Percentiles rank a stretch among this genome's conserved stretches.
Evolutionary conservation across 1,140 invertebrate species (phyloP).

Genomic region (Drosophila sproati): DNA sequence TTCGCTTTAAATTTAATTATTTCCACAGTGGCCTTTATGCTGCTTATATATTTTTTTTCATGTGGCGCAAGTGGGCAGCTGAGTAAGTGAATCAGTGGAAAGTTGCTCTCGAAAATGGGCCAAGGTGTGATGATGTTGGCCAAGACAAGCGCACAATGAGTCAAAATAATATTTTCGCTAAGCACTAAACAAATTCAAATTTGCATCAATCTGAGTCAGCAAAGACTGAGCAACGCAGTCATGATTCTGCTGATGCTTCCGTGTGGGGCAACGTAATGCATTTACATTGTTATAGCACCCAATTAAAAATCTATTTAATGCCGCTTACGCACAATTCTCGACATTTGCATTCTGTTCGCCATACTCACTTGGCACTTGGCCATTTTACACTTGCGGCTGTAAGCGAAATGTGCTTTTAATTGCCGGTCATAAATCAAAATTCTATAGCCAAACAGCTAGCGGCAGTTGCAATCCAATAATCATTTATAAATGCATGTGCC

Average conservation of each 20-base stretch:
- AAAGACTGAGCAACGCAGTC: constrained; percentile 1
- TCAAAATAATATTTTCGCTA: constrained; percentile 5
- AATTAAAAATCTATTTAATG: constrained; percentile 77
- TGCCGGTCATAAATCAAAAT: constrained; percentile 69
- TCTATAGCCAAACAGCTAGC: constrained; percentile 5
- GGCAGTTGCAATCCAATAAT: constrained; percentile 46
- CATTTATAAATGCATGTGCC: constrained; percentile 47
- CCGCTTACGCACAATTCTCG: constrained; percentile 23
- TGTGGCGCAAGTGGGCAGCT: constrained; percentile 38
- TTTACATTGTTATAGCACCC: constrained; percentile 64
- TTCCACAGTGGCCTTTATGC: constrained; percentile 21
- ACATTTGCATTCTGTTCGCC: constrained; percentile 2
- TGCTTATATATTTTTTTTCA: neutral
- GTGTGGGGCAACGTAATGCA: constrained; percentile 11
- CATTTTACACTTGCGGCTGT: constrained; percentile 20
- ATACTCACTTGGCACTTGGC: constrained; percentile 42
- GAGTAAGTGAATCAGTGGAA: constrained; percentile 53
- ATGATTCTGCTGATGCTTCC: constrained; percentile 9
- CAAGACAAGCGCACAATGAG: constrained; percentile 13
- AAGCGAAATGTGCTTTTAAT: constrained; percentile 75
- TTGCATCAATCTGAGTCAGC: constrained; percentile 15
- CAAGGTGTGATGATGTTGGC: constrained; percentile 21
- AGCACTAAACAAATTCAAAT: neutral
- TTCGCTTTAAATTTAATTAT: constrained; percentile 72
- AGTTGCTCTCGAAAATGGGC: constrained; percentile 31